These are phyloP conservation scores for Dicyrtoma fusca DNA, from an alignment of 2,888 invertebrate genomes.

Conservation along the genomic window DNA sequence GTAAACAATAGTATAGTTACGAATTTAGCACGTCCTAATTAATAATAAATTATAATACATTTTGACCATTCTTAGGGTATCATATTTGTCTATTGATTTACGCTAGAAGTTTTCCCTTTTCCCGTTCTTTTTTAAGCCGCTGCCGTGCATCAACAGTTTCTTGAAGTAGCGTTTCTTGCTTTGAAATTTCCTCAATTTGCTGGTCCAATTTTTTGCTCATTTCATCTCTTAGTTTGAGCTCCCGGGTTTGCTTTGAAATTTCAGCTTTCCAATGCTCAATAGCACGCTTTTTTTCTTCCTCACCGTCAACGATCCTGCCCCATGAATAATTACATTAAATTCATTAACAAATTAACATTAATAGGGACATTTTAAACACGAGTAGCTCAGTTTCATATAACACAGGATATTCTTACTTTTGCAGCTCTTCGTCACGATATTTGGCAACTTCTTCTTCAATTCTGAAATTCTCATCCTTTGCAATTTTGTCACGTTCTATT, in stretches of 20 bases:
- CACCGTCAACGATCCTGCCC: constrained; percentile 1
- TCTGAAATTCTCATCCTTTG: constrained; percentile 24
- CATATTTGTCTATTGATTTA: constrained; percentile 9
- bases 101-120: constrained; percentile 15
- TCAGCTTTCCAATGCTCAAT: constrained; percentile 30
- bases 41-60: too few species aligned
- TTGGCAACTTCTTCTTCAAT: constrained; percentile 29
- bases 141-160: constrained; percentile 31
- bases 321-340: background rate
- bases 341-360: background rate
- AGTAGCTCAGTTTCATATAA: background rate
- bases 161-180: constrained; percentile 29
- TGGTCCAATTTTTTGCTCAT: constrained; percentile 17
- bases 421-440: constrained; percentile 19
- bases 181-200: constrained; percentile 30
- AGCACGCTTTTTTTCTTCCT: constrained; percentile 23
- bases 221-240: constrained; percentile 33
- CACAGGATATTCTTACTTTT: constrained; percentile 15
- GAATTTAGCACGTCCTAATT: background rate
- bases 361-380: background rate
- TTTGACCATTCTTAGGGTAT: too few species aligned
- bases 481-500: constrained; percentile 22
- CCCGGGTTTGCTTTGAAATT: constrained; percentile 20
- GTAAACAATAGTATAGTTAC: background rate
- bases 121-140: constrained; percentile 12